These are phyloP conservation scores for Zygaena filipendulae DNA, from an alignment of 2,888 invertebrate species.

Conservation along the genomic window DNA sequence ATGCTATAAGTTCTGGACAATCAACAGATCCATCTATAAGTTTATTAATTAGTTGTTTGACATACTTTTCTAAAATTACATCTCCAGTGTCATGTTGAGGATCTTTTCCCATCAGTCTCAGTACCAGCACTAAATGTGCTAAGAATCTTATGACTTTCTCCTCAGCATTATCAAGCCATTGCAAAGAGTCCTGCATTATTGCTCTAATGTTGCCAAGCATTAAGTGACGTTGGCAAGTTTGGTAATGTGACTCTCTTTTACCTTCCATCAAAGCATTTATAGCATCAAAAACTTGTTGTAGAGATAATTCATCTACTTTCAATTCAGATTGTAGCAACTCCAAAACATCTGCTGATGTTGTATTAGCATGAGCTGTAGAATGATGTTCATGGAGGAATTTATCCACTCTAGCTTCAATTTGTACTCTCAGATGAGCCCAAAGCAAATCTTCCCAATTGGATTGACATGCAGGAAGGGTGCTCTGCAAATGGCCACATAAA, in stretches of 20 bases:
- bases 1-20: slow-evolving; percentile 83
- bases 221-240: slow-evolving; percentile 84
- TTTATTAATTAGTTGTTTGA: slow-evolving; percentile 74
- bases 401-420: slow-evolving; percentile 89
- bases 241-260: slow-evolving; percentile 74
- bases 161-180: slow-evolving; percentile 70
- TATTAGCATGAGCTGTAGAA: slow-evolving; percentile 50
- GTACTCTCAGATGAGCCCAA: slow-evolving; percentile 87
- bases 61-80: slow-evolving; percentile 79
- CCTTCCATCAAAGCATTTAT: slow-evolving; percentile 56
- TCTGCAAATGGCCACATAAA: slow-evolving; percentile 84
- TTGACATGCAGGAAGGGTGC: slow-evolving; percentile 78
- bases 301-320: slow-evolving; percentile 40
- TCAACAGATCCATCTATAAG: slow-evolving; percentile 61
- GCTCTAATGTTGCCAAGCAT: slow-evolving; percentile 84
- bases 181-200: slow-evolving; percentile 76
- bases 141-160: slow-evolving; percentile 79
- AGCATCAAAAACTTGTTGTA: slow-evolving; percentile 51
- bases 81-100: slow-evolving; percentile 78
- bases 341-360: slow-evolving; percentile 44
- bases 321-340: slow-evolving; percentile 48
- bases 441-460: slow-evolving; percentile 90
- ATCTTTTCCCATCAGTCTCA: slow-evolving; percentile 81
- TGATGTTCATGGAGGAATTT: slow-evolving; percentile 60
- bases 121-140: slow-evolving; percentile 85